These are phyloP conservation scores for Zaprionus capensis DNA, from an alignment of 1,140 invertebrate genomes.

Conservation along the genomic window DNA sequence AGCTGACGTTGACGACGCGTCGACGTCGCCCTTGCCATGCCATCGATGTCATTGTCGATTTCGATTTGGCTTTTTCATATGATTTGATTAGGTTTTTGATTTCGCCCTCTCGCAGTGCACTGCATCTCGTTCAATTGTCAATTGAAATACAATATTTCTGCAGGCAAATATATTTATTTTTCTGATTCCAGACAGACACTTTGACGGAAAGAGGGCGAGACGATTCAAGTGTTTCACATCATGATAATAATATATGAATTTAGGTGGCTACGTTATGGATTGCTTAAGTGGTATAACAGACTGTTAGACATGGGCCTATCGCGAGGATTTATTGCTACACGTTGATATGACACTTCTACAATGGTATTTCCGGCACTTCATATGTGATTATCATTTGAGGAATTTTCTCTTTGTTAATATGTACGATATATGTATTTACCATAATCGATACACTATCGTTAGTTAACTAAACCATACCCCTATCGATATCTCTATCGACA, in stretches of 20 bases:
- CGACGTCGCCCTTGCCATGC: slow-evolving; percentile 8
- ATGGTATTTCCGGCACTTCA: too few species aligned
- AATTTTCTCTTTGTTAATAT: too few species aligned
- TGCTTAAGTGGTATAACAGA: not conserved
- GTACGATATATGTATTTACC: too few species aligned
- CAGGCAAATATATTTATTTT: slow-evolving; percentile 47
- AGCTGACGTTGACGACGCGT: slow-evolving; percentile 6
- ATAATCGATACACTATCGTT: too few species aligned
- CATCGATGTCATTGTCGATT: slow-evolving; percentile 41
- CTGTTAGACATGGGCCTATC: not conserved
- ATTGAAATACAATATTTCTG: slow-evolving; percentile 73
- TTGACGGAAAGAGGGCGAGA: not conserved
- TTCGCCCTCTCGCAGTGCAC: slow-evolving; percentile 54
- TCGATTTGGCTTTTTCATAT: slow-evolving; percentile 67
- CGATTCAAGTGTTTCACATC: slow-evolving; percentile 23
- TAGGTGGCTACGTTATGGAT: slow-evolving; percentile 36
- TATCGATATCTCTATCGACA: too few species aligned
- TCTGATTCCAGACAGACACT: not conserved
- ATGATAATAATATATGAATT: slow-evolving; percentile 66
- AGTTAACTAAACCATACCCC: too few species aligned
- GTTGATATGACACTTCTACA: too few species aligned
- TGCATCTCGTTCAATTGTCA: slow-evolving; percentile 60
- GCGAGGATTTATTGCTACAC: too few species aligned
- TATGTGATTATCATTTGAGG: too few species aligned
- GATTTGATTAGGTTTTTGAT: slow-evolving; percentile 74